Evolutionary conservation across 2,797 vertebrate species (phyloP), one percentile per base, ranked within the genome.

Genomic region (Pangasius djambal): DNA sequence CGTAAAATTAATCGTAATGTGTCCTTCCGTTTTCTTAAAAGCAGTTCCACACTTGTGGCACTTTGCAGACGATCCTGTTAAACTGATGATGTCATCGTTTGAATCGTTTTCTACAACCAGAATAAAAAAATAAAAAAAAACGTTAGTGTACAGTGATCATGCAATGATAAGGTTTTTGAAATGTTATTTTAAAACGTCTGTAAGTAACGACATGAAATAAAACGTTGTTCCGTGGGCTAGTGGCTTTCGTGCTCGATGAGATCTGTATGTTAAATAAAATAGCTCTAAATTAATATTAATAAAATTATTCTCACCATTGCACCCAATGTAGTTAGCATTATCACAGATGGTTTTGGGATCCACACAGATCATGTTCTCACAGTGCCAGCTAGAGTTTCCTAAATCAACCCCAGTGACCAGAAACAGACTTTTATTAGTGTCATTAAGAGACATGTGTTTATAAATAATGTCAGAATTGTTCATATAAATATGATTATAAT

Each of bases 21-120:
- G 0, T 8, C 2, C 1, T 1, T 48, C 6, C 1, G 40, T 0
- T 0, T 6, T 0, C 78, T 55, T 0, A 1, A 77, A 22, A 44
- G 91, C 22, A 48, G n/a, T 65, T 59, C 91, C 92, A 82, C 87
- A 91, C 63, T 92, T 92, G 2, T 0, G 2, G 83, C 92, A 92
- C 0, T 0, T 0, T 52, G 16, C 1, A 0, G 0, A 12, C 0
- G 0, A 0, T 4, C 1, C 4, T 0, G 0, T 0, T 8, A 89
- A 16, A 1, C 0, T 0, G 59, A 91, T 85, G 15, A 1, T 20
- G 77, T 91, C 84, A 0, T 20, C 12, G n/a, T 90, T 88, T 57
- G 31, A 34, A 13, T 0, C 0, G 1, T 31, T 28, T 1, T 0
- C 77, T 86, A 55, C 59, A 55, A 37, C 0, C 16, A 57, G 13